These are phyloP conservation scores for Piaya cayana DNA, from an alignment of 2,113 vertebrate species.

Conservation along the genomic window DNA sequence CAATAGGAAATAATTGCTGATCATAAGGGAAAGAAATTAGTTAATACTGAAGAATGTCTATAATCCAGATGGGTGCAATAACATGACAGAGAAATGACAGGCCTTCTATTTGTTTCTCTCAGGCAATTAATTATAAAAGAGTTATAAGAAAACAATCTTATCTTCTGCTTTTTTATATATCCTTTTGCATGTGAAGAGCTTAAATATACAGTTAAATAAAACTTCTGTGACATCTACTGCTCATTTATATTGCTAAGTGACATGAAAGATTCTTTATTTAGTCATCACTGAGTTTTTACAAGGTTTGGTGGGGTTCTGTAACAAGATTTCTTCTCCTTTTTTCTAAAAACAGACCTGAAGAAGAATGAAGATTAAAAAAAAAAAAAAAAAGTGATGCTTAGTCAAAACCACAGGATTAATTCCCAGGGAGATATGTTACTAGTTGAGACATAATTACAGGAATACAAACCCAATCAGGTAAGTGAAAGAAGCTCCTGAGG, in stretches of 20 bases:
- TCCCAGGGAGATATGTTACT: not conserved
- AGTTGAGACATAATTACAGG: not conserved
- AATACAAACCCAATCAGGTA: not conserved
- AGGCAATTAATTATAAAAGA: not conserved
- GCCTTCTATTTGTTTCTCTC: not conserved
- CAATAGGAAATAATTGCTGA: not conserved
- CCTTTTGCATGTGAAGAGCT: not conserved
- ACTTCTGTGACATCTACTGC: not conserved
- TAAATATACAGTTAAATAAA: not conserved
- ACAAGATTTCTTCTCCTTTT: not conserved
- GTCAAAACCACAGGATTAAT: not conserved
- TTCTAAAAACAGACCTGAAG: not conserved
- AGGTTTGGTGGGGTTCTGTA: not conserved
- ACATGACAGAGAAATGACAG: not conserved
- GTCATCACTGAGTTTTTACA: not conserved
- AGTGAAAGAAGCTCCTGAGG: not conserved
- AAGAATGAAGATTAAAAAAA: not conserved
- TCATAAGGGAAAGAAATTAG: not conserved
- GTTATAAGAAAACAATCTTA: not conserved
- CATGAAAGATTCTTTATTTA: not conserved
- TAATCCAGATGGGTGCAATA: not conserved
- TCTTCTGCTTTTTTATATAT: not conserved
- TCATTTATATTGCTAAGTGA: not conserved
- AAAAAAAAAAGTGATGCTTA: not conserved
- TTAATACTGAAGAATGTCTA: not conserved